Conservation (phyloP, 1,140 invertebrate genomes). For the Stratiolaelaps scimitus region DNA sequence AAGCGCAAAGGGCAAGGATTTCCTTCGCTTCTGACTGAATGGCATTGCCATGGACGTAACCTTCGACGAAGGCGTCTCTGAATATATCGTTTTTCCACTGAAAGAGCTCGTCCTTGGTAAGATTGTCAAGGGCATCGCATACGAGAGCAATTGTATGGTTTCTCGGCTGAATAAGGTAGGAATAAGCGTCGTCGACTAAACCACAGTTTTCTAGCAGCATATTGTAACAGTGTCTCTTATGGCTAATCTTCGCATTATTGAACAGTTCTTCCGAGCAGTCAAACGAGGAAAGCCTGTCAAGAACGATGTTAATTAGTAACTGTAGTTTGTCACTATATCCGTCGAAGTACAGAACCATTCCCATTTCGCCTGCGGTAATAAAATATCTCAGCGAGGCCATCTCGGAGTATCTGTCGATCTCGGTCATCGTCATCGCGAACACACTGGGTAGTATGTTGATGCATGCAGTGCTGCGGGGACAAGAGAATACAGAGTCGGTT, state of each 20-base stretch:
- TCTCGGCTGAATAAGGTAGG: neutral
- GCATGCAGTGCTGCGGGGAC: neutral
- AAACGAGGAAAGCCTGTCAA: neutral
- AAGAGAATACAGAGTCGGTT: neutral
- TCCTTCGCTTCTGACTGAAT: neutral
- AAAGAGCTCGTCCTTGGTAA: neutral
- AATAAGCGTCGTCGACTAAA: neutral
- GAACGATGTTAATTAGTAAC: neutral
- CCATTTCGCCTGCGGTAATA: neutral
- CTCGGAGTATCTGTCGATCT: neutral
- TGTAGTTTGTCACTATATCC: constrained; percentile 3
- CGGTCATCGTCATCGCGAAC: neutral
- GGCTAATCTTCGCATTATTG: neutral
- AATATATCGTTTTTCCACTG: neutral
- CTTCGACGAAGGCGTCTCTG: neutral
- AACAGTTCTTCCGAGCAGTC: neutral
- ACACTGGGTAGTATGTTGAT: neutral
- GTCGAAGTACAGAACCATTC: neutral
- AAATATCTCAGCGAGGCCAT: neutral
- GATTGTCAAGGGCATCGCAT: neutral
- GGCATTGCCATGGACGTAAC: neutral
- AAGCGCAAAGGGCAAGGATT: neutral
- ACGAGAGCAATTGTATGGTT: neutral
- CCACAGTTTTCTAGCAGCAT: no score
- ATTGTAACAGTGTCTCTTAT: neutral